Base-by-base conservation (phyloP, 2,113 vertebrate genomes). In the Oreochromis tanganicae region DNA sequence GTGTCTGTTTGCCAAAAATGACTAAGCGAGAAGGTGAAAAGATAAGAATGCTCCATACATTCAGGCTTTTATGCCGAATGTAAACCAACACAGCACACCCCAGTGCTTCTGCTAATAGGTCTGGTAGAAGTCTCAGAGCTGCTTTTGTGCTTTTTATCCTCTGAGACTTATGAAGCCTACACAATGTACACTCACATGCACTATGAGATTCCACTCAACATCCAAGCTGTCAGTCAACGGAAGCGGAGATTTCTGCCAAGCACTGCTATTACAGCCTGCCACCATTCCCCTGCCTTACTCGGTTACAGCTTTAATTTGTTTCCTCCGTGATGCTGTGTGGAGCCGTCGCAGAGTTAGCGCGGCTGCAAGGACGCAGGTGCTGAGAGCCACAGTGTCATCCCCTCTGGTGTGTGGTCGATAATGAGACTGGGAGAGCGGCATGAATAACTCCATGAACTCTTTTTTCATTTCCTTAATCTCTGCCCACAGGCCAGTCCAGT, bases 401-500 rank as follows among this genome's bases (percentile, higher is more conserved):
- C 92, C 90, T 91, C 85, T 59, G 90, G 92, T 93, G 88, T 88
- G 90, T 85, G 92, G 90, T 94, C 84, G 89, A 94, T 95, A 94
- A 94, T 95, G 93, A 94, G 93, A 94, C 88, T 52, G 86, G 85
- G 86, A 87, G 91, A 89, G 80, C 86, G 56, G 86, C 85, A 91
- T 91, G 90, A 93, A 93, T 89, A 93, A 94, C 91, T 94, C 90
- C 5, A 6, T 91, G 88, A 95, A 95, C 91, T 92, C 89, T 85
- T 91, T 78, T 95, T 94, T 94, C 93, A 95, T 94, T 94, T 93
- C 92, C 92, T 95, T 95, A 95, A 95, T 95, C 94, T 93, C 86
- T 87, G 91, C 94, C 94, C 87, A 79, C 87, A 66, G 93, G 93
- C 92, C 82, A 86, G 93, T 91, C 91, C 88, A 8, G 83, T 86